Evolutionary conservation across 2,797 vertebrate genomes (phyloP).

Genomic region (Sebastes taczanowskii): DNA sequence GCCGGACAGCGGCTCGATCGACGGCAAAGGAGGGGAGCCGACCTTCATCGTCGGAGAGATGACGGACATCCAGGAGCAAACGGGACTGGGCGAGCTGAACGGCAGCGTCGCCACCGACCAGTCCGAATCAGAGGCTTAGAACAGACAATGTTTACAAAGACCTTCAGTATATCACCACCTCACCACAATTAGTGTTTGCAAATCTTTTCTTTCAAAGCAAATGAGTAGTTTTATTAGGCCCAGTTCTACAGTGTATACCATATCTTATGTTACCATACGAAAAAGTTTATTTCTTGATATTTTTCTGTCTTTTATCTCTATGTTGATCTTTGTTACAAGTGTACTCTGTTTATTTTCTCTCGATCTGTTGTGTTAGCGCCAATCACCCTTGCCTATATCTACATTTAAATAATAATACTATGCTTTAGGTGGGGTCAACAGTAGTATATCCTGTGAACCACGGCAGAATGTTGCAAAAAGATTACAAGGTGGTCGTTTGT

Average conservation of each 20-base stretch:
- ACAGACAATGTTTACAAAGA: slow-evolving; percentile 68
- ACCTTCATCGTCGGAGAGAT: slow-evolving; percentile 79
- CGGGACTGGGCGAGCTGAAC: slow-evolving; percentile 81
- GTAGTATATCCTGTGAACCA: slow-evolving; percentile 24
- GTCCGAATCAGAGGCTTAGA: slow-evolving; percentile 83
- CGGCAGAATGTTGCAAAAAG: slow-evolving; percentile 16
- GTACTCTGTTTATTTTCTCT: slow-evolving; percentile 13
- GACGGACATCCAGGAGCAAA: slow-evolving; percentile 80
- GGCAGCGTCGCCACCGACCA: slow-evolving; percentile 84
- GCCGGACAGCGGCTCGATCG: slow-evolving; percentile 63
- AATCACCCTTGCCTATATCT: slow-evolving; percentile 76
- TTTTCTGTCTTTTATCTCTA: slow-evolving; percentile 47
- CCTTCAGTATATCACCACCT: slow-evolving; percentile 43
- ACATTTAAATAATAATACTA: slow-evolving; percentile 65
- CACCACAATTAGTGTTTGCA: slow-evolving; percentile 55
- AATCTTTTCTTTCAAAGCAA: slow-evolving; percentile 58
- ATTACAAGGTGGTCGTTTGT: slow-evolving; percentile 8
- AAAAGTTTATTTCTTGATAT: slow-evolving; percentile 45
- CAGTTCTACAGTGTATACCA: slow-evolving; percentile 31
- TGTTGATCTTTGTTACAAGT: slow-evolving; percentile 48
- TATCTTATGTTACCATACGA: slow-evolving; percentile 33
- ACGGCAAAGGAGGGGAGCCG: slow-evolving; percentile 69
- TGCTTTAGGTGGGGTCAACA: slow-evolving; percentile 48
- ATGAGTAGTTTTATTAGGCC: slow-evolving; percentile 46
- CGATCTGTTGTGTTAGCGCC: slow-evolving; percentile 46